Conservation (phyloP, 2,113 vertebrate genomes). For the Archilochus colubris region DNA sequence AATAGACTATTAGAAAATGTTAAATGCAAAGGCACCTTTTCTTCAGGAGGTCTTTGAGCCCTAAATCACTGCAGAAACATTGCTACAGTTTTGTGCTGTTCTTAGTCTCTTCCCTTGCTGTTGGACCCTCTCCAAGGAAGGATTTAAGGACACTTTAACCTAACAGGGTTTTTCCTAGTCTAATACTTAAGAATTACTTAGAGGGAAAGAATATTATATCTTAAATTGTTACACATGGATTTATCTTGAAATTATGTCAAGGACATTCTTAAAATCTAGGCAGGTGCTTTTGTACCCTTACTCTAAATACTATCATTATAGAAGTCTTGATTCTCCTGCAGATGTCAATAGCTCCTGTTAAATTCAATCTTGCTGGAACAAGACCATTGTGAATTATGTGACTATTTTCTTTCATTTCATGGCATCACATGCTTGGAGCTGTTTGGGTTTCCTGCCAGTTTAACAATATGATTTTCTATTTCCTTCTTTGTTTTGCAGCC, state of each 20-base stretch:
- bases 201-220: not conserved
- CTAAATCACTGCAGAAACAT: slow-evolving; percentile 6
- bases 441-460: slow-evolving; percentile 28
- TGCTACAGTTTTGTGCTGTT: not conserved
- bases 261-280: not conserved
- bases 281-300: not conserved
- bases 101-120: not conserved
- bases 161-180: slow-evolving; percentile 2
- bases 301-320: slow-evolving; percentile 2
- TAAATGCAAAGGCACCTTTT: not conserved
- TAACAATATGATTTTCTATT: slow-evolving; percentile 3
- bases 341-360: slow-evolving; percentile 1
- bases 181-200: not conserved
- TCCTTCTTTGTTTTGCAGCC: not conserved
- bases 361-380: not conserved
- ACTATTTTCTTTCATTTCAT: not conserved
- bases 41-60: not conserved
- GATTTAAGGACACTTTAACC: slow-evolving; percentile 21
- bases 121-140: not conserved
- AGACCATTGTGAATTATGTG: not conserved
- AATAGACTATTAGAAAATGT: not conserved
- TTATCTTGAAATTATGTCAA: not conserved
- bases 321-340: not conserved
- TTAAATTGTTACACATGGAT: not conserved
- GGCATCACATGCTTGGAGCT: not conserved